These are phyloP conservation scores for Equus quagga DNA, from an alignment of 2,113 vertebrate genomes.

Conservation along the genomic window DNA sequence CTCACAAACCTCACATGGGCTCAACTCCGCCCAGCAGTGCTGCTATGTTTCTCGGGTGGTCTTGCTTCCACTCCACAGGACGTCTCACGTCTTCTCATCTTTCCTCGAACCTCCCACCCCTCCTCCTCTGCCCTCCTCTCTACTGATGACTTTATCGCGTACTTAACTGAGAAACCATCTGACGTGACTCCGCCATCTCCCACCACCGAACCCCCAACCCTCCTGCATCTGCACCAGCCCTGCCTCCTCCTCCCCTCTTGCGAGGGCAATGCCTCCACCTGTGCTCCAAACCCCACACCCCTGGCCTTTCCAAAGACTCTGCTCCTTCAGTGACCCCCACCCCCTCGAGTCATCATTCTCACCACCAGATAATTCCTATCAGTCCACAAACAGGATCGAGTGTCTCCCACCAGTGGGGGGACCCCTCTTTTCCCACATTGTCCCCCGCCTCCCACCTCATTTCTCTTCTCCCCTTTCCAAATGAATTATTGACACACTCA, in stretches of 20 bases:
- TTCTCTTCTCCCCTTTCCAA: background rate
- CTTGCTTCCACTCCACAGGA: background rate
- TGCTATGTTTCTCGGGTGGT: background rate
- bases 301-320: background rate
- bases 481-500: background rate
- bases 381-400: background rate
- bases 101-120: background rate
- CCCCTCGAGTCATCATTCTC: background rate
- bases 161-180: background rate
- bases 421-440: background rate
- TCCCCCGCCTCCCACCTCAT: background rate
- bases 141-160: background rate
- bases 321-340: background rate
- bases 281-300: background rate
- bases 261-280: fast-evolving
- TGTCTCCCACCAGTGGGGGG: background rate
- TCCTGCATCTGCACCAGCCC: fast-evolving
- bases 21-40: background rate
- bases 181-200: background rate
- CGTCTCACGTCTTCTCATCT: background rate
- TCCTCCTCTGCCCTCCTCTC: background rate
- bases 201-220: background rate
- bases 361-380: background rate
- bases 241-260: background rate
- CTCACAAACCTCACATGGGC: background rate